Evolutionary conservation across 2,797 vertebrate species (phyloP).

Genomic region (Sphenopsis melanotis): DNA sequence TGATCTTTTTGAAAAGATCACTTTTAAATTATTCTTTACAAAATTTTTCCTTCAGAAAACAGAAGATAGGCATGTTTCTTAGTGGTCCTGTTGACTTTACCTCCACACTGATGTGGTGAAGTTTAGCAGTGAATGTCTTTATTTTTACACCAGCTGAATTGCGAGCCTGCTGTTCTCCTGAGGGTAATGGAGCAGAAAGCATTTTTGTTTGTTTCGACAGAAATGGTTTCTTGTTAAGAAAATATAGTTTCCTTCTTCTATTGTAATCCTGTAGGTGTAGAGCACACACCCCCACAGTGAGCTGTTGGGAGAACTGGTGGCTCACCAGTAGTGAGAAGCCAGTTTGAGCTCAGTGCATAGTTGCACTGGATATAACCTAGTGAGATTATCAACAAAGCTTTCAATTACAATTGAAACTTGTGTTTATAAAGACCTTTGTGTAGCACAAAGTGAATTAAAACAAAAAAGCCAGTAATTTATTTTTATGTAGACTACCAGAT

Average conservation of each 20-base stretch:
- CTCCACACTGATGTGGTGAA: background rate
- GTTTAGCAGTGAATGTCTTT: background rate
- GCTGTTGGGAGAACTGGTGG: background rate
- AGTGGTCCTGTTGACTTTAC: background rate
- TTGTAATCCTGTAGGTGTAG: background rate
- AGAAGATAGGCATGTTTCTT: background rate
- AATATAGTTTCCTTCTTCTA: background rate
- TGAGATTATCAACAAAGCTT: conserved; percentile 5
- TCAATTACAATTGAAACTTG: conserved; percentile 5
- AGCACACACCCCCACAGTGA: background rate
- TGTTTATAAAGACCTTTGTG: conserved; percentile 26
- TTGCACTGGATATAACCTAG: background rate
- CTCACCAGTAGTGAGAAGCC: background rate
- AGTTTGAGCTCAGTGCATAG: background rate
- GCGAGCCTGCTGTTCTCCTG: background rate
- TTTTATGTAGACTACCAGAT: conserved; percentile 51
- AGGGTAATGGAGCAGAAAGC: background rate
- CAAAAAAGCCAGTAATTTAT: conserved; percentile 38
- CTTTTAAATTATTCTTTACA: background rate
- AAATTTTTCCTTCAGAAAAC: background rate
- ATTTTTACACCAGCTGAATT: background rate
- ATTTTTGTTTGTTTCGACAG: background rate
- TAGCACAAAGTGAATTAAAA: background rate
- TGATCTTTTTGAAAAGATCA: background rate
- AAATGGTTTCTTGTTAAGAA: background rate